Evolutionary conservation across 2,113 vertebrate species (phyloP).

Genomic region (Haemorhous mexicanus): DNA sequence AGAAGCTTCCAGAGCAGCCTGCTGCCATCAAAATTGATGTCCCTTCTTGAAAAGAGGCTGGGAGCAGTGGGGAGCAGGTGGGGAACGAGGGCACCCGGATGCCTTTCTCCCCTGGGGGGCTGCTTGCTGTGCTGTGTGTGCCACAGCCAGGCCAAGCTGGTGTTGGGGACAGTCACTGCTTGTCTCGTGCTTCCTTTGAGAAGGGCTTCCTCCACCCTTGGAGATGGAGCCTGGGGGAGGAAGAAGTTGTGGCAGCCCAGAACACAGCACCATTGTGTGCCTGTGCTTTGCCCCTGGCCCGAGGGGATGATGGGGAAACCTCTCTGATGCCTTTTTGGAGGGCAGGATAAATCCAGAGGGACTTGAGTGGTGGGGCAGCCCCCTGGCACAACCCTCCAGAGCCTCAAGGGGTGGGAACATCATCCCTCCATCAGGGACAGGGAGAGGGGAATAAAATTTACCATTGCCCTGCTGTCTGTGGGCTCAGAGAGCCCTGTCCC

Average conservation of each 20-base stretch:
- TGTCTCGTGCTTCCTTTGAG: neutral
- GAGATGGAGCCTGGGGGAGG: neutral
- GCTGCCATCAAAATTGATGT: neutral
- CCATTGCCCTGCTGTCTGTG: accelerated
- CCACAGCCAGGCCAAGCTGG: neutral
- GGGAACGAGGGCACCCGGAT: accelerated
- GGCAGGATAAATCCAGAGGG: neutral
- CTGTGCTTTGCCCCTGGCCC: neutral
- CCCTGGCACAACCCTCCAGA: accelerated
- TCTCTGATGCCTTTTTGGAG: neutral
- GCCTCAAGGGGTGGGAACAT: neutral
- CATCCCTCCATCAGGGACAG: accelerated
- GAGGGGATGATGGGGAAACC: neutral
- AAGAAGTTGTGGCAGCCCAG: neutral
- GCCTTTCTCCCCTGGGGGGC: accelerated
- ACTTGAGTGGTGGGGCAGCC: accelerated
- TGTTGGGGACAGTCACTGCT: neutral
- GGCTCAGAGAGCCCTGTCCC: neutral
- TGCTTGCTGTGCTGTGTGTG: neutral
- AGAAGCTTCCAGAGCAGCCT: neutral
- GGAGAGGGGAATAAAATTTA: neutral
- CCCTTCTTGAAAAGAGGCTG: neutral
- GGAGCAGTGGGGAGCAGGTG: neutral
- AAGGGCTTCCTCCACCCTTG: neutral
- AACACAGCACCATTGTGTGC: conserved; percentile 6